These are phyloP conservation scores for Stramonita haemastoma DNA, from an alignment of 2,888 invertebrate genomes.

Conservation along the genomic window DNA sequence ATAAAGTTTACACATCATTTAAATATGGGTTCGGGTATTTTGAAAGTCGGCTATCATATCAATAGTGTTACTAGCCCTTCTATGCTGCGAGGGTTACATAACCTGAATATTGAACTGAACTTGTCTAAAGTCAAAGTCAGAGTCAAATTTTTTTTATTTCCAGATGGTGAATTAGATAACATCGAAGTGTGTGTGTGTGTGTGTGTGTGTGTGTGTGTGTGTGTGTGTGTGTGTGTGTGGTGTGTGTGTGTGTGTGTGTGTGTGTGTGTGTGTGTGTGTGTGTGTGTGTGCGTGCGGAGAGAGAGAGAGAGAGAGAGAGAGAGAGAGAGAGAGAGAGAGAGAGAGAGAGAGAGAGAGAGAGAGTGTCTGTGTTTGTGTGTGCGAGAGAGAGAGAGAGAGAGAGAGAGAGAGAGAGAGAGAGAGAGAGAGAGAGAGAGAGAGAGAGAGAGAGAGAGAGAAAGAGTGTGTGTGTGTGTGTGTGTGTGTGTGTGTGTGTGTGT, in stretches of 20 bases:
- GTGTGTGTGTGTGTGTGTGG: neutral
- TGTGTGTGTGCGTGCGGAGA: neutral
- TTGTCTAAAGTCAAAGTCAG: neutral
- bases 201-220: constrained; percentile 6
- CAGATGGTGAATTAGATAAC: neutral
- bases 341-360: no score
- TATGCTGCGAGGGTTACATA: neutral
- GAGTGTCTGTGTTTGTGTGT: neutral
- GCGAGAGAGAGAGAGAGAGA: neutral
- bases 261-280: neutral
- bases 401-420: neutral
- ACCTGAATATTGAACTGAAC: neutral
- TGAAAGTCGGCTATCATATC: neutral
- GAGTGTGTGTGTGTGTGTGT: no score
- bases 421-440: neutral
- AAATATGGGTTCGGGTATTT: neutral
- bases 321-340: no score
- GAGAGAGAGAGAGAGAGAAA: neutral
- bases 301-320: no score
- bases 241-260: neutral
- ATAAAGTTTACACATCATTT: neutral
- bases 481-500: neutral
- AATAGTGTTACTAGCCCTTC: no score
- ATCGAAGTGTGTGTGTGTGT: neutral
- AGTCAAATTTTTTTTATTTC: neutral